These are phyloP conservation scores for Dryococelus australis DNA, from an alignment of 2,888 invertebrate species.

Conservation along the genomic window DNA sequence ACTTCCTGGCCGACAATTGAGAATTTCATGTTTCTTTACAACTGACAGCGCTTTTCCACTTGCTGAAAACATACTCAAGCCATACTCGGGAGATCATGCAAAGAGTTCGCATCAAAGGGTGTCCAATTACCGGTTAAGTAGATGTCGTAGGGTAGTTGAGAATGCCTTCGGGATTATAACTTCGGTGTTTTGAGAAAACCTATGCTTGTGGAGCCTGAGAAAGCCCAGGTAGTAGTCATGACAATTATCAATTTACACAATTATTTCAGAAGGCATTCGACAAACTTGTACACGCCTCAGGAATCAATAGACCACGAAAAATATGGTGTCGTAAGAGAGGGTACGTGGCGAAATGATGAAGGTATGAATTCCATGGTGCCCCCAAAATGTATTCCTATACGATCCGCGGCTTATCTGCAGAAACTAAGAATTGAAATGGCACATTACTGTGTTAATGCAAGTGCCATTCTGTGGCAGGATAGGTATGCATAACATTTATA, in stretches of 20 bases:
- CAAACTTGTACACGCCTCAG: not conserved
- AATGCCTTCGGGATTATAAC: not conserved
- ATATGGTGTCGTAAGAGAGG: not conserved
- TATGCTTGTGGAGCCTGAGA: not conserved
- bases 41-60: not conserved
- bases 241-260: not conserved
- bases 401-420: not conserved
- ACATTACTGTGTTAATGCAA: not conserved
- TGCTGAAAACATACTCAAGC: not conserved
- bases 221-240: not conserved
- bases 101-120: not conserved
- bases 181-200: not conserved
- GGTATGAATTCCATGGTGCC: not conserved
- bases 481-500: too few relatives aligned
- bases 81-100: not conserved
- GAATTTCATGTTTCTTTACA: constrained; percentile 39
- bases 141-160: not conserved
- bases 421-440: not conserved
- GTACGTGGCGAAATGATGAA: not conserved
- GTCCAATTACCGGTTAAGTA: not conserved
- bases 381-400: not conserved
- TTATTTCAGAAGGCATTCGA: not conserved
- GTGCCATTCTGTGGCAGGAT: not conserved
- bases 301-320: not conserved
- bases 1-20: not conserved